Base-by-base conservation (phyloP, 2,113 vertebrate species). In the Chaetura pelagica region DNA sequence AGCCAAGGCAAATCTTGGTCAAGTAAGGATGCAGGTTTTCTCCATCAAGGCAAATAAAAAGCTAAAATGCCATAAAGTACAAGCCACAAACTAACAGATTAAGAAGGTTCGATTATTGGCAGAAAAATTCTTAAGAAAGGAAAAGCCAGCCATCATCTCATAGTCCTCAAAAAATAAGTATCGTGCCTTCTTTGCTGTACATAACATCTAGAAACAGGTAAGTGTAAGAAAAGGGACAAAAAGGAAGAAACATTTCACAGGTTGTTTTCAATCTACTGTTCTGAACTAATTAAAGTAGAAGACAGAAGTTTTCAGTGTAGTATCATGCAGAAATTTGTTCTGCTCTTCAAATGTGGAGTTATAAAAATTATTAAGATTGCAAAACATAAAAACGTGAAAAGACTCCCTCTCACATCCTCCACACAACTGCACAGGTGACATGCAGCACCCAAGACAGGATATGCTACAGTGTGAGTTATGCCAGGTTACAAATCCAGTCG, bases 391-490 rank as follows among this genome's bases (percentile, higher is more conserved):
- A 49, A 72, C 82, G 42, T 35, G 63, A 58, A 78, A 21, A 26
- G 0, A 57, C 61, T 84, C 57, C 68, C 18, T 58, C 48, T 3
- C 9, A 32, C 34, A 67, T 29, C 66, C 49, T 76, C 85, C 71
- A 69, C 15, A 26, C 34, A 82, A 55, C 51, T 15, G 32, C 68
- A 69, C 4, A 63, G 52, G 55, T 68, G 27, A n/a, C 10, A 26
- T 0, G 16, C 24, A 44, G 34, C 54, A 52, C 26, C 59, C 14
- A 35, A 22, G 11, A n/a, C n/a, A n/a, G 38, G 51, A 9, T 35
- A 48, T 2, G 2, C 9, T 0, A 1, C 2, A 0, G 32, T 6
- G 4, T 38, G 15, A 15, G 12, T 55, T 51, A 18, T 10, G 9
- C 54, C 63, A 49, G 21, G 1, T 68, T 38, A 51, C 40, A 87